A percentile compares a stretch with the other conserved stretches of the same genome.
phyloP scores from a whole-genome alignment of 1,140 invertebrate genomes.

The Acromyrmex charruanus region DNA sequence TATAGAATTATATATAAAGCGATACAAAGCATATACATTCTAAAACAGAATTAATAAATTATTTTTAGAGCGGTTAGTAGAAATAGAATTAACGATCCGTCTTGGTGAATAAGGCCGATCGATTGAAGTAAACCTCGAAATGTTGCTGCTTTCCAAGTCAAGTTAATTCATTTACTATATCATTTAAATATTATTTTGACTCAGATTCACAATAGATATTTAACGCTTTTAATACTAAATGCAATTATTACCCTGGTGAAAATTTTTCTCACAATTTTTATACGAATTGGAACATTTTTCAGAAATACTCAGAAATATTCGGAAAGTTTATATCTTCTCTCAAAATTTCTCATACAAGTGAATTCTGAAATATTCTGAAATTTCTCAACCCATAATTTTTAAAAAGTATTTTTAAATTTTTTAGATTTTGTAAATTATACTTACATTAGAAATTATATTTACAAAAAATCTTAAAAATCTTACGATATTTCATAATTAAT shows the following conservation, averaged over 20 bases:
- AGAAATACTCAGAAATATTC: no score
- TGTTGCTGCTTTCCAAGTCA: background rate
- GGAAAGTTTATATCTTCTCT: no score
- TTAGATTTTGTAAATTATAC: no score
- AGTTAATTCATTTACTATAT: background rate
- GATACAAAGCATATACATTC: constrained; percentile 35
- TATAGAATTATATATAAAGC: background rate
- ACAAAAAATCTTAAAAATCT: no score
- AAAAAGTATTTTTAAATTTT: no score
- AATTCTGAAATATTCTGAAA: no score
- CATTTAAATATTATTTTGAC: background rate
- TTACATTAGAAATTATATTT: no score
- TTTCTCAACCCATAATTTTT: no score
- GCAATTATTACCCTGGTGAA: background rate
- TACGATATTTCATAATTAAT: no score
- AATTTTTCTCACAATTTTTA: no score
- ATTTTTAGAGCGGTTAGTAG: constrained; percentile 69
- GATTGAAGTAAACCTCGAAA: constrained; percentile 44
- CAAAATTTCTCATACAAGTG: no score
- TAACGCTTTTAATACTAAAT: background rate
- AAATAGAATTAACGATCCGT: constrained; percentile 73
- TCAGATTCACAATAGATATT: background rate
- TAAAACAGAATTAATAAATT: constrained; percentile 72
- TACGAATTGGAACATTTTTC: no score
- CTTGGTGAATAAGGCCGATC: constrained; percentile 69